Evolutionary conservation across 1,140 invertebrate species (phyloP), one percentile per base, ranked within the genome.

Genomic region (Diprion similis): DNA sequence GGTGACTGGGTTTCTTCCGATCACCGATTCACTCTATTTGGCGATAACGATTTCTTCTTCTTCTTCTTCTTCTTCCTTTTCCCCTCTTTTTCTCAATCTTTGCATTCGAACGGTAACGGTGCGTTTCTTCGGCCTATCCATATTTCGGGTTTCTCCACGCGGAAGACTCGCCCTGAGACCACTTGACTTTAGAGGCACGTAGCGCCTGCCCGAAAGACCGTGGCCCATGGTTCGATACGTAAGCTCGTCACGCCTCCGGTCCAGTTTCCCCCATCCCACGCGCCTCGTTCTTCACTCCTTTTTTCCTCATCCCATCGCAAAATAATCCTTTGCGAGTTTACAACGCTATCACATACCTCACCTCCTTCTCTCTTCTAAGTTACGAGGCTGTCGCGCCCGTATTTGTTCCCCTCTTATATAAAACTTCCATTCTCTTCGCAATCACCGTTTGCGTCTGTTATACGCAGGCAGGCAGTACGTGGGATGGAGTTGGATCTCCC

Each of bases 321-420:
- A 59, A 59, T 59, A 59, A 59, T 59, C 51, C 51, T 59, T 59
- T 17, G 51, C 51, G 51, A 59, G 51, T 59, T 59, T 59, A 59
- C 51, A 59, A 17, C 51, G 51, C 51, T 59, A 59, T 59, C 51
- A 59, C 51, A 59, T 59, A 59, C 51, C 51, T 59, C 11, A 17
- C 11, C 51, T 13, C 51, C 6, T 37, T 37, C 24, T 37, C 51
- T 59, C 51, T 59, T 59, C 51, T 15, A 59, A 59, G 11, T 59
- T 59, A 59, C 51, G 51, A 59, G 11, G 51, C 51, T 59, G 51
- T 59, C 51, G 51, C 51, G 51, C 51, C 11, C 51, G 51, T 59
- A 13, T 59, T 59, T 59, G 51, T 15, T 59, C 51, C 51, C 51
- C 51, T 17, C n/a, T 59, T 17, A 37, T 37, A 37, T 37, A 59